phyloP scores from a whole-genome alignment of 2,888 invertebrate species.

The Sisyra nigra region DNA sequence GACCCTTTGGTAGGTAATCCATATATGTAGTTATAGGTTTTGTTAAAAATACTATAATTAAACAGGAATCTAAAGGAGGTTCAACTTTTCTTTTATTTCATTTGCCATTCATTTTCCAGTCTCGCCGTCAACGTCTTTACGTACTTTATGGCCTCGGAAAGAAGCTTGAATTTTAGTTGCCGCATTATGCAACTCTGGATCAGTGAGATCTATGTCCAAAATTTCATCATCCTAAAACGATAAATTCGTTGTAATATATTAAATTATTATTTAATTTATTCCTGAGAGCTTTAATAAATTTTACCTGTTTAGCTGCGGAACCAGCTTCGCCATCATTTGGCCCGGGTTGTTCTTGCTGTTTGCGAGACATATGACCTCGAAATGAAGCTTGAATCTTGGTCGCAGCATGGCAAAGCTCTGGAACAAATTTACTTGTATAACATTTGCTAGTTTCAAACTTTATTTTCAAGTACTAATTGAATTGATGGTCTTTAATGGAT shows the following conservation, averaged over 20 bases:
- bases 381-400: slow-evolving; percentile 86
- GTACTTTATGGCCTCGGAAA: slow-evolving; percentile 78
- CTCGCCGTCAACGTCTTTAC: slow-evolving; percentile 43
- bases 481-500: no score
- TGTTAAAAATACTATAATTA: slow-evolving; percentile 1
- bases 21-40: background rate
- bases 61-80: slow-evolving; percentile 1
- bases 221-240: slow-evolving; percentile 37
- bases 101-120: background rate
- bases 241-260: background rate
- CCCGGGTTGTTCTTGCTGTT: slow-evolving; percentile 31
- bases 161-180: slow-evolving; percentile 87
- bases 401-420: slow-evolving; percentile 70
- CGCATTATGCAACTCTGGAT: slow-evolving; percentile 77
- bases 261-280: background rate
- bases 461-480: no score
- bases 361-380: slow-evolving; percentile 76
- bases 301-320: slow-evolving; percentile 14
- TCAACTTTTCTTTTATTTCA: background rate
- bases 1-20: no score
- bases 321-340: slow-evolving; percentile 20
- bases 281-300: background rate
- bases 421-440: slow-evolving; percentile 19
- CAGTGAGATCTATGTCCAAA: slow-evolving; percentile 69
- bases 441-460: background rate